These are phyloP conservation scores for Microctonus aethiopoides DNA, from an alignment of 2,888 invertebrate species.

Conservation along the genomic window DNA sequence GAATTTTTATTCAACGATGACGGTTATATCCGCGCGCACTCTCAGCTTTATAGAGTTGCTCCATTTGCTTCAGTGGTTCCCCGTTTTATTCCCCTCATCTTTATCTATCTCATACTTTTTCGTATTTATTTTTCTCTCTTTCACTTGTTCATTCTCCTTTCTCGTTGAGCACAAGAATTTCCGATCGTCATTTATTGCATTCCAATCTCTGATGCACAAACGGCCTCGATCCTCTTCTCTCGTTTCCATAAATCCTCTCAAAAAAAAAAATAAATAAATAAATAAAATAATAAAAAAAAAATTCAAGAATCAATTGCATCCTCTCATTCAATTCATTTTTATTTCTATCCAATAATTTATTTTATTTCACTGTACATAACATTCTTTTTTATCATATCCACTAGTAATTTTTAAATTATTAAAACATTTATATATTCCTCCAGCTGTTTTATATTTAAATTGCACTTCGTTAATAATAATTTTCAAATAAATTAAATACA, in stretches of 20 bases:
- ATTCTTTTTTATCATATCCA: background rate
- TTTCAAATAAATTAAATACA: no score
- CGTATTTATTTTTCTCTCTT: background rate
- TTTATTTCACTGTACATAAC: background rate
- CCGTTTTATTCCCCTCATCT: background rate
- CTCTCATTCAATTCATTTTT: background rate
- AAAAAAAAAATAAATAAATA: background rate
- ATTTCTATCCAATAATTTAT: background rate
- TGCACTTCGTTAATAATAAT: no score
- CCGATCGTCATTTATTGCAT: slow-evolving; percentile 8
- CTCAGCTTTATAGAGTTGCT: slow-evolving; percentile 59
- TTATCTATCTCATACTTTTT: background rate
- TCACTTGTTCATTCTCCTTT: no score
- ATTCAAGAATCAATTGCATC: background rate
- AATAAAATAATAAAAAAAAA: background rate
- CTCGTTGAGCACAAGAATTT: background rate
- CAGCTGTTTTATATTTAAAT: no score
- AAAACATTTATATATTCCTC: background rate
- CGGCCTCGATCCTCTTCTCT: background rate
- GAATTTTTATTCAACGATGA: slow-evolving; percentile 20
- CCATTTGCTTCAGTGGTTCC: slow-evolving; percentile 53
- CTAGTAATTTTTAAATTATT: background rate
- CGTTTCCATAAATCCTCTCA: slow-evolving; percentile 7
- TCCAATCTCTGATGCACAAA: background rate
- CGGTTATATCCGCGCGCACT: slow-evolving; percentile 45